Evolutionary conservation across 2,888 invertebrate genomes (phyloP), one percentile per base, ranked within the genome.

Genomic region (Acronicta aceris): DNA sequence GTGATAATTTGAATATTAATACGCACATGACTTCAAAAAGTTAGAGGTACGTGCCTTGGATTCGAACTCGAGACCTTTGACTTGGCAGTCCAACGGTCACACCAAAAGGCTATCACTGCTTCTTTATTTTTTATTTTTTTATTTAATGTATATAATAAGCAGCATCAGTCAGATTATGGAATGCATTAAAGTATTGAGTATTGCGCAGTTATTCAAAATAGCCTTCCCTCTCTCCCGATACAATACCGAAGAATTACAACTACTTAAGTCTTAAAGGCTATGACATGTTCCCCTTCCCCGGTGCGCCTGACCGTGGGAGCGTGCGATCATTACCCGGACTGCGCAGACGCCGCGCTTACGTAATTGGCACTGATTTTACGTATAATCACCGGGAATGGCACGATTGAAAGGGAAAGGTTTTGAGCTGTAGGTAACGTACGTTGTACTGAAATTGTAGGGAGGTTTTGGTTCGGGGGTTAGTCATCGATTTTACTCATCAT

Each of bases 311-410:
- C 55, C 75, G 79, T 73, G 74, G 71, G 70, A 69, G 66, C 65
- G 21, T 21, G 43, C 40, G 43, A 64, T 69, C 62, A 78, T 78
- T 76, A 72, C 72, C 59, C 36, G 53, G 46, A 7, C 61, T 69
- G 76, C 68, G 72, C 76, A 65, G 58, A 75, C 78, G 68, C 79
- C 76, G 71, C 75, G 59, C 76, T 80, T 78, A 78, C 70, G 82
- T 82, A 83, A 83, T 84, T 84, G 81, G 74, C 77, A 70, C 71
- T 79, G 81, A 83, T 84, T 83, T 81, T 63, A 65, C 71, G 70
- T 63, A 79, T 76, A 78, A 81, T 74, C 78, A 71, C 59, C 53
- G 72, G 64, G 74, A 70, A 70, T 53, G 40, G 60, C 16, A 25
- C 46, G 53, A 57, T 69, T 69, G 70, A 61, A 61, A 74, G 74